These are phyloP conservation scores for Corythoichthys haematopterus DNA, from an alignment of 2,113 vertebrate genomes.

Conservation along the genomic window DNA sequence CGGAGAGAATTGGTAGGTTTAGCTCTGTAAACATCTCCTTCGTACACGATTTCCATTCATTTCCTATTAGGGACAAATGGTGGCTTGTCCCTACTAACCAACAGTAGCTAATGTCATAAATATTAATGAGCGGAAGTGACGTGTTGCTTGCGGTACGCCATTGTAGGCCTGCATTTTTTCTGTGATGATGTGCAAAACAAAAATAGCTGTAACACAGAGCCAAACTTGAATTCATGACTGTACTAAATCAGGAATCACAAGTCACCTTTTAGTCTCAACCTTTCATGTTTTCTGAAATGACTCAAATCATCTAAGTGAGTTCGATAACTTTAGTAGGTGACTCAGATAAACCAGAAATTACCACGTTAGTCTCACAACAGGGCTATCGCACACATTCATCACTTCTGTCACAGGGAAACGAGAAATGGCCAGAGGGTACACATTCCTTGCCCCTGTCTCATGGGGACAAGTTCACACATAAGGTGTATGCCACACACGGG, in stretches of 20 bases:
- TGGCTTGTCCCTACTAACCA: too few relatives aligned
- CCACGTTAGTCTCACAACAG: background rate
- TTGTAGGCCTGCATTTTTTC: background rate
- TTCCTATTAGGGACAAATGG: too few relatives aligned
- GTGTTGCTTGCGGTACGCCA: too few relatives aligned
- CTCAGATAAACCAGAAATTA: background rate
- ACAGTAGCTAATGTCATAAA: too few relatives aligned
- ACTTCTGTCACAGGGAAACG: slow-evolving; percentile 17
- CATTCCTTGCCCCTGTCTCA: slow-evolving; percentile 21
- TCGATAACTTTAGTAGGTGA: background rate
- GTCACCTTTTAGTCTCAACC: background rate
- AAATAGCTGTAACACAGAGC: slow-evolving; percentile 21
- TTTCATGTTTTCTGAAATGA: background rate
- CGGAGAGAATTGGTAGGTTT: too few relatives aligned
- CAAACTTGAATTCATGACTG: background rate
- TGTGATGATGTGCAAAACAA: slow-evolving; percentile 12
- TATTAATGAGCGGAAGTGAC: background rate
- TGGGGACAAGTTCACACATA: slow-evolving; percentile 2
- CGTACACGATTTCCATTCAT: too few relatives aligned
- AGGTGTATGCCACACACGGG: background rate
- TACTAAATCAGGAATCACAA: background rate
- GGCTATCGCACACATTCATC: slow-evolving; percentile 28
- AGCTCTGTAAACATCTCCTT: too few relatives aligned
- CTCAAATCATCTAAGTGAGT: background rate
- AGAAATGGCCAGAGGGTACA: background rate